These are phyloP conservation scores for Elymnias hypermnestra DNA, from an alignment of 1,140 invertebrate genomes.

Conservation along the genomic window DNA sequence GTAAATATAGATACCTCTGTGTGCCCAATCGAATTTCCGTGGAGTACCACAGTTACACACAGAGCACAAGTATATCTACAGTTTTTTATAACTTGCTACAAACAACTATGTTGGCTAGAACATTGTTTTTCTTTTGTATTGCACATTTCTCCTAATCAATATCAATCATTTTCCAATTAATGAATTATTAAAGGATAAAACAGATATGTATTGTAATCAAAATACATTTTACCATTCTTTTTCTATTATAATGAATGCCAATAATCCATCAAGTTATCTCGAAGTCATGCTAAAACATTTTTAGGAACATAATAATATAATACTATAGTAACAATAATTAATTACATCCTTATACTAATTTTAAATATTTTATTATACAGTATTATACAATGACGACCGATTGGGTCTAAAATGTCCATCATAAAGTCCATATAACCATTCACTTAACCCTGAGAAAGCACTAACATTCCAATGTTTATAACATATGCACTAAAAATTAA, in stretches of 20 bases:
- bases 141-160: constrained; percentile 59
- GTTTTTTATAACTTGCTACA: constrained; percentile 46
- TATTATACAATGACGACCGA: constrained; percentile 49
- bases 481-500: constrained; percentile 11
- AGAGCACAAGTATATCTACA: constrained; percentile 57
- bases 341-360: constrained; percentile 62
- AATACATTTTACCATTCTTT: neutral
- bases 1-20: constrained; percentile 50
- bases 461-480: constrained; percentile 8
- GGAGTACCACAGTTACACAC: constrained; percentile 39
- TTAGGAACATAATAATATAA: constrained; percentile 67
- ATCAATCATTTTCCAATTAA: constrained; percentile 23
- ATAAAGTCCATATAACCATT: constrained; percentile 11
- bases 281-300: constrained; percentile 57
- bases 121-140: constrained; percentile 58
- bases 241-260: neutral
- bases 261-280: constrained; percentile 2
- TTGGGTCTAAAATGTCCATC: constrained; percentile 7
- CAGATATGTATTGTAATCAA: constrained; percentile 15
- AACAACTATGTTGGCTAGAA: constrained; percentile 42
- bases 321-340: constrained; percentile 57
- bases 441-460: constrained; percentile 4
- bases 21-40: constrained; percentile 16
- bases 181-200: constrained; percentile 4
- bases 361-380: constrained; percentile 68